phyloP scores from a whole-genome alignment of 2,888 invertebrate genomes.

The Hypolimnas misippus region DNA sequence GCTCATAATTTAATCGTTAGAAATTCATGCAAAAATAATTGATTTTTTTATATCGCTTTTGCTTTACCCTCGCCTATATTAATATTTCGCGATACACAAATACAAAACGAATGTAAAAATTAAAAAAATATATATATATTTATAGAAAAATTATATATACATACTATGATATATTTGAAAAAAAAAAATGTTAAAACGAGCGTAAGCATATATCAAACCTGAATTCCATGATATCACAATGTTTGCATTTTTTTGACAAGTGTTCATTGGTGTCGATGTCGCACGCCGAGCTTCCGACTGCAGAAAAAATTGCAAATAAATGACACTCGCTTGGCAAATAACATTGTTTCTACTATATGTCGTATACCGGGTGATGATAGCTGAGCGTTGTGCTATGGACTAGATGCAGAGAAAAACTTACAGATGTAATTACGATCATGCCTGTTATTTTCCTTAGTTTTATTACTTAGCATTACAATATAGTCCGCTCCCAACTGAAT shows the following conservation, averaged over 20 bases:
- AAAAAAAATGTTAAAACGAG: conserved; percentile 22
- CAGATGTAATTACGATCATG: too few relatives aligned
- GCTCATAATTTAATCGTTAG: conserved; percentile 1
- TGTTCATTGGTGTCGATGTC: conserved; percentile 43
- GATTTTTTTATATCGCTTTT: background rate
- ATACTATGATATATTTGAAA: conserved; percentile 1
- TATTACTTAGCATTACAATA: too few relatives aligned
- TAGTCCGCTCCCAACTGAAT: too few relatives aligned
- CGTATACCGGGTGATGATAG: too few relatives aligned
- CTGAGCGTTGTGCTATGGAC: too few relatives aligned
- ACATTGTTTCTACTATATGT: background rate
- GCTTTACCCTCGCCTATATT: conserved; percentile 8
- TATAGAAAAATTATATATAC: conserved; percentile 9
- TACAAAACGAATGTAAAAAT: conserved; percentile 12
- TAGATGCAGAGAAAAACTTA: too few relatives aligned
- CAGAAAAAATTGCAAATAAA: conserved; percentile 44
- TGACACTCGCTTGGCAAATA: conserved; percentile 19
- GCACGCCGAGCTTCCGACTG: conserved; percentile 49
- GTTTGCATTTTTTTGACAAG: conserved; percentile 56
- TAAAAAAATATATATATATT: background rate
- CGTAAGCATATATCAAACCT: conserved; percentile 51
- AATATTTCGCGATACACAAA: conserved; percentile 9
- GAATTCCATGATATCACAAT: conserved; percentile 54
- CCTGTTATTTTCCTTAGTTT: too few relatives aligned
- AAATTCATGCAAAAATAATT: conserved; percentile 11